phyloP scores from a whole-genome alignment of 1,140 invertebrate genomes.

The Whitmania pigra region DNA sequence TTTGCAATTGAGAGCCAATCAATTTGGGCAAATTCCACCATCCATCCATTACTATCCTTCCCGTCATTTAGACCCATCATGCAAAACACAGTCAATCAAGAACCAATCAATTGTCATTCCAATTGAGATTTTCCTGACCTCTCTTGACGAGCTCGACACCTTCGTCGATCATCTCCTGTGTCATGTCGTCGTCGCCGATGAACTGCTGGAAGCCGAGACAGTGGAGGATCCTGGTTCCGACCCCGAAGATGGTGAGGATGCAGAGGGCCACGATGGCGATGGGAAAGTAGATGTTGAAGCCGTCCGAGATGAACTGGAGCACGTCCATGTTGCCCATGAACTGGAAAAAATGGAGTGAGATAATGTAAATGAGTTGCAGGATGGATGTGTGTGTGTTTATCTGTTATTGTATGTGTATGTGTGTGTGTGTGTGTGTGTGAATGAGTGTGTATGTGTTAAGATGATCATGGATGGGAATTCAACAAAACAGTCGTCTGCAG shows the following conservation, averaged over 20 bases:
- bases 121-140: constrained; percentile 33
- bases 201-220: constrained; percentile 90
- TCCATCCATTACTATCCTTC: background rate
- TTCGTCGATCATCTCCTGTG: constrained; percentile 80
- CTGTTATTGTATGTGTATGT: too few species aligned
- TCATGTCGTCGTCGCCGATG: constrained; percentile 78
- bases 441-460: background rate
- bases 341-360: constrained; percentile 42
- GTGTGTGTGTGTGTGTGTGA: background rate
- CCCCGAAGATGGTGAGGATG: constrained; percentile 81
- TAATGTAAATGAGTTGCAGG: too few species aligned
- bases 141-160: constrained; percentile 72
- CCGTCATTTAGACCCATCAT: background rate
- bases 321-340: constrained; percentile 99
- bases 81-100: background rate
- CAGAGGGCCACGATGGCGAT: constrained; percentile 88
- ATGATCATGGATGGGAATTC: background rate
- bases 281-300: constrained; percentile 98
- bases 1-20: too few species aligned
- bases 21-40: background rate
- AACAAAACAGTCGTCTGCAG: background rate
- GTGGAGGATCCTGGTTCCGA: constrained; percentile 76
- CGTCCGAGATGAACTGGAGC: constrained; percentile 85
- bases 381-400: too few species aligned
- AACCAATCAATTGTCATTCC: background rate